Conservation (phyloP, 2,888 invertebrate genomes). For the Listrodromus nycthemerus region DNA sequence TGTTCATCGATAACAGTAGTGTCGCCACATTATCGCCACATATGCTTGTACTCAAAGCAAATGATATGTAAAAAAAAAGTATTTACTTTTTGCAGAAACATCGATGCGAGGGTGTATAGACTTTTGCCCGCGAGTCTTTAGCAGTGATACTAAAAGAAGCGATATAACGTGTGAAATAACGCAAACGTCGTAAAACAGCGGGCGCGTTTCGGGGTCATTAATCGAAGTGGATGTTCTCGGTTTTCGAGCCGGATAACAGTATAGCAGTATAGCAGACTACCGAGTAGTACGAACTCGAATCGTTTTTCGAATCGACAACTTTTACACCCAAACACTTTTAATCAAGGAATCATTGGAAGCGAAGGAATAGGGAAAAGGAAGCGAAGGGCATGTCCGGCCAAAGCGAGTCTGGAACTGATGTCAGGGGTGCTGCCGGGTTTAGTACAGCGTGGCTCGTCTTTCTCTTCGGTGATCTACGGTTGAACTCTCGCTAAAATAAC, state of each 20-base stretch:
- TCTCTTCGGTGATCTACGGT: conserved; percentile 41
- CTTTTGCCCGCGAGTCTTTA: conserved; percentile 31
- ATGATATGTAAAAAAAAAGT: neutral
- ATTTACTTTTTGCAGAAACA: neutral
- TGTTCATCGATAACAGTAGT: too few species aligned
- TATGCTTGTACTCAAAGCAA: neutral
- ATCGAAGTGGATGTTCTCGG: conserved; percentile 53
- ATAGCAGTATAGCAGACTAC: neutral
- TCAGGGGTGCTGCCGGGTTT: conserved; percentile 31
- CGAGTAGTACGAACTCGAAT: conserved; percentile 17
- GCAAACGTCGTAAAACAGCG: conserved; percentile 56
- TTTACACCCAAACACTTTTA: conserved; percentile 70
- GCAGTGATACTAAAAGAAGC: conserved; percentile 17
- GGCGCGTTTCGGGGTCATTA: conserved; percentile 57
- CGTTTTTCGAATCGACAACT: conserved; percentile 62
- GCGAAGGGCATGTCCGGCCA: conserved; percentile 28
- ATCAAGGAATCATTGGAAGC: conserved; percentile 63
- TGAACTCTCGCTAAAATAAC: conserved; percentile 39
- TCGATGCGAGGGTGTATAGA: neutral
- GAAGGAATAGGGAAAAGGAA: conserved; percentile 10
- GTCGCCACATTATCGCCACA: neutral
- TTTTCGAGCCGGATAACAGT: conserved; percentile 42
- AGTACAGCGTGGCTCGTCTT: conserved; percentile 20
- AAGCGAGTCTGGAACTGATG: conserved; percentile 47
- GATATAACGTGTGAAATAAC: conserved; percentile 1